phyloP scores from a whole-genome alignment of 2,113 vertebrate genomes.

The Furnarius figulus region DNA sequence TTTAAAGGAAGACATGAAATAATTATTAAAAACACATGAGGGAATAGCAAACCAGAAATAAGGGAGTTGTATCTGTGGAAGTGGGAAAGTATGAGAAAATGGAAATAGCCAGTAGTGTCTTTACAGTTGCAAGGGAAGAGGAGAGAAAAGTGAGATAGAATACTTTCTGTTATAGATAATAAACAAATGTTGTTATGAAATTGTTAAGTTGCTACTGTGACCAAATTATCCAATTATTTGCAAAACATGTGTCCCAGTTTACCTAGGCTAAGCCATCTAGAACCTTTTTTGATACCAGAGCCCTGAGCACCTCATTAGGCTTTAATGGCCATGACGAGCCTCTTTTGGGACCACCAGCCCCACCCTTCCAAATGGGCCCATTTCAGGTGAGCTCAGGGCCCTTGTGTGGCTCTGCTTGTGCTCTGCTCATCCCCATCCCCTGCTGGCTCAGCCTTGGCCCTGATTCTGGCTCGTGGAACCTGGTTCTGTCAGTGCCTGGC shows the following conservation, averaged over 20 bases:
- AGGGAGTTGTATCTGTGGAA: not conserved
- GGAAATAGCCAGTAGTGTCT: not conserved
- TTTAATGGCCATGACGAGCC: not conserved
- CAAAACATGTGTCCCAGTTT: not conserved
- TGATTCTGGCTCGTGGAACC: not conserved
- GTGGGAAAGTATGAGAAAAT: not conserved
- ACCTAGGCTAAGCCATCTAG: not conserved
- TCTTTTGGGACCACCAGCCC: not conserved
- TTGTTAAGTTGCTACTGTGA: not conserved
- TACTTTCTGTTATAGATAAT: not conserved
- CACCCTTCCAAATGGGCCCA: not conserved
- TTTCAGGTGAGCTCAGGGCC: not conserved
- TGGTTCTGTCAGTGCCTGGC: not conserved
- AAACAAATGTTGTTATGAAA: not conserved
- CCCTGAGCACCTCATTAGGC: not conserved
- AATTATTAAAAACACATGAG: not conserved
- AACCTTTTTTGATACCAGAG: not conserved
- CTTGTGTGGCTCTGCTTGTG: not conserved
- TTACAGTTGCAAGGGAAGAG: not conserved
- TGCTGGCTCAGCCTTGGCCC: not conserved
- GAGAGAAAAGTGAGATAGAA: rapidly evolving
- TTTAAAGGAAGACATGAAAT: not conserved
- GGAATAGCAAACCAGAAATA: not conserved
- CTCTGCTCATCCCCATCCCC: rapidly evolving
- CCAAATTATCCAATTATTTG: not conserved